These are phyloP conservation scores for Timema cristinae DNA, from an alignment of 2,888 invertebrate genomes.

Conservation along the genomic window DNA sequence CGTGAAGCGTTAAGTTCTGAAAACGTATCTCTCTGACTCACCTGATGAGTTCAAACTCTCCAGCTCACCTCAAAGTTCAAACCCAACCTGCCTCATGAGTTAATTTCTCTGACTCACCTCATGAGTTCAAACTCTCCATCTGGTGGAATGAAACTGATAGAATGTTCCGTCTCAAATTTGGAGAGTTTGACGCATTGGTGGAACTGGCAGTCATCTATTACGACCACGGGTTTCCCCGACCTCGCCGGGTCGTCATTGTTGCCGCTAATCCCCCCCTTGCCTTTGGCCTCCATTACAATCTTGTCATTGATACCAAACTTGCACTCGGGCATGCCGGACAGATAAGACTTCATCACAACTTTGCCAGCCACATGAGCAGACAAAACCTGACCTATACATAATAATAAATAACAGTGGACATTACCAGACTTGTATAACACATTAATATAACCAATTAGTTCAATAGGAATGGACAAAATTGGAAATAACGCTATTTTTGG, in stretches of 20 bases:
- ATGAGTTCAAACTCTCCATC: conserved; percentile 99
- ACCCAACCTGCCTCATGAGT: too few relatives aligned
- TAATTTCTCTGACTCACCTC: conserved; percentile 57
- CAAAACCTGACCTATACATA: conserved; percentile 79
- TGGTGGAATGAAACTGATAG: conserved; percentile 99
- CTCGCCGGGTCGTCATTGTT: conserved; percentile 33
- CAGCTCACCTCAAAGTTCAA: too few relatives aligned
- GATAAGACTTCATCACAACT: conserved; percentile 99
- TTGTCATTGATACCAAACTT: conserved; percentile 99
- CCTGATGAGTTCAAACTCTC: too few relatives aligned
- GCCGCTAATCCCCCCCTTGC: conserved; percentile 59
- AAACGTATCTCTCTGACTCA: too few relatives aligned
- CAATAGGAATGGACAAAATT: too few relatives aligned
- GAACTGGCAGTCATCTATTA: conserved; percentile 99
- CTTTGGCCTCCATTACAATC: conserved; percentile 95
- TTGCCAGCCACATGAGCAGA: conserved; percentile 99
- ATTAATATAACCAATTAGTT: too few relatives aligned
- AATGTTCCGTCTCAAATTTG: conserved; percentile 99
- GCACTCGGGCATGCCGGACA: conserved; percentile 99
- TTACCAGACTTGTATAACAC: too few relatives aligned
- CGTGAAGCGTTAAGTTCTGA: too few relatives aligned
- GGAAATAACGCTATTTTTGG: too few relatives aligned
- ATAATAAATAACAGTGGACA: background rate
- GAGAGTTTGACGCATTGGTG: conserved; percentile 99
- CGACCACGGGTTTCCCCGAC: conserved; percentile 91